phyloP scores from a whole-genome alignment of 2,797 vertebrate genomes.

The Staurois parvus region DNA sequence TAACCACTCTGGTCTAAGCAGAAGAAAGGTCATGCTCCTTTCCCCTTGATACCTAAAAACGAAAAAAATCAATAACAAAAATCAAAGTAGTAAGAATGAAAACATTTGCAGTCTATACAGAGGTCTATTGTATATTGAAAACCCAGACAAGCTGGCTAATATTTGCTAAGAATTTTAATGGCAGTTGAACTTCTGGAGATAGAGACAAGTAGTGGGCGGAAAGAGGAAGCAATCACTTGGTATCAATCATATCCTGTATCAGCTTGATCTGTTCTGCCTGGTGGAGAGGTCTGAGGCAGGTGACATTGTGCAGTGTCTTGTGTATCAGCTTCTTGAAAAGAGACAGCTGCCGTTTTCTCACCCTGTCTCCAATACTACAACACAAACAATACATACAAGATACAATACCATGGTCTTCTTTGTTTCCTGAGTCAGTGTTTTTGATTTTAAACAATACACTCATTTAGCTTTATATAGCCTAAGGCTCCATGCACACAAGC shows the following conservation, averaged over 20 bases:
- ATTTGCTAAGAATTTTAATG: constrained; percentile 1
- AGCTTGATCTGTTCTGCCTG: constrained; percentile 5
- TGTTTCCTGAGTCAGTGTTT: no score
- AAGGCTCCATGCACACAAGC: no score
- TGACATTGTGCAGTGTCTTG: constrained; percentile 22
- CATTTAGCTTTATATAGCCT: no score
- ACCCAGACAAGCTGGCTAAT: background rate
- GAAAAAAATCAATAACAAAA: no score
- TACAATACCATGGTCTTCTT: no score
- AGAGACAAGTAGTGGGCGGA: background rate
- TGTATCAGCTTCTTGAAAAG: constrained; percentile 6
- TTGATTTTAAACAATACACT: no score
- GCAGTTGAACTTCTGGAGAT: background rate
- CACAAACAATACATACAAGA: no score
- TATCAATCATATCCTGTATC: constrained; percentile 30
- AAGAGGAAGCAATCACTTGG: constrained; percentile 26
- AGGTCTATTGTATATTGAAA: background rate
- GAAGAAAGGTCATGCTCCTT: no score
- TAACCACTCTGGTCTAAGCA: no score
- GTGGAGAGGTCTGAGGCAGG: constrained; percentile 8
- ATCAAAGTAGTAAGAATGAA: no score
- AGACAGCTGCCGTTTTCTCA: background rate
- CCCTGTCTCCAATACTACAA: no score
- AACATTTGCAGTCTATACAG: background rate
- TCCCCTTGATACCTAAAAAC: no score